phyloP scores from a whole-genome alignment of 2,797 vertebrate genomes.

The Emys orbicularis region DNA sequence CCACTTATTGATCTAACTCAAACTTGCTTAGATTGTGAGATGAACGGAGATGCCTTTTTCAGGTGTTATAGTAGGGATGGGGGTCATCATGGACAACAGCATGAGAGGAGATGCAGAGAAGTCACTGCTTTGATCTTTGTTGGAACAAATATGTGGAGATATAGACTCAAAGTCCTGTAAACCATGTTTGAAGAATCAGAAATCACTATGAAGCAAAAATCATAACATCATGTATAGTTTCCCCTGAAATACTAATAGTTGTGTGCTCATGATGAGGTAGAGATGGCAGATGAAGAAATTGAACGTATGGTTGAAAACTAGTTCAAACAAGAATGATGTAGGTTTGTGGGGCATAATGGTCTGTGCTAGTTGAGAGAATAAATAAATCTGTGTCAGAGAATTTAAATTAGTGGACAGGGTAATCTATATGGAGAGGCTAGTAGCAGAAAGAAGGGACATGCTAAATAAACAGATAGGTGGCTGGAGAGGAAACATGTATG shows the following conservation, averaged over 20 bases:
- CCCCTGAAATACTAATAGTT: constrained; percentile 26
- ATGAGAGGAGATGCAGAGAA: neutral
- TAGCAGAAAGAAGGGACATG: constrained; percentile 32
- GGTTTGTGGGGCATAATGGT: constrained; percentile 17
- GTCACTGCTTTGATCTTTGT: neutral
- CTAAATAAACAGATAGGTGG: constrained; percentile 62
- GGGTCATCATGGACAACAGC: neutral
- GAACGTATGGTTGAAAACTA: constrained; percentile 25
- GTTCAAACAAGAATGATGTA: constrained; percentile 32
- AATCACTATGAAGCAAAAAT: constrained; percentile 12
- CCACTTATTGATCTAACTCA: neutral
- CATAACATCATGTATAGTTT: neutral
- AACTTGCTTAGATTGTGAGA: neutral
- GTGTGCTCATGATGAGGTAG: neutral
- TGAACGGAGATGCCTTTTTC: neutral
- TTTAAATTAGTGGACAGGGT: constrained; percentile 37
- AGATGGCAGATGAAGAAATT: neutral
- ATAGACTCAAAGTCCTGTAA: neutral
- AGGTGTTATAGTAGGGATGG: neutral
- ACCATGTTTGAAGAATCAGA: neutral
- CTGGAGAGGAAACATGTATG: neutral
- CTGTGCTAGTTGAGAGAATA: constrained; percentile 27
- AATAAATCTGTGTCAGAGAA: constrained; percentile 25
- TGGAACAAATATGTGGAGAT: neutral
- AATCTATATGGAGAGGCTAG: constrained; percentile 42